Evolutionary conservation across 2,888 invertebrate genomes (phyloP), one percentile per base, ranked within the genome.

Genomic region (Coelopa pilipes): DNA sequence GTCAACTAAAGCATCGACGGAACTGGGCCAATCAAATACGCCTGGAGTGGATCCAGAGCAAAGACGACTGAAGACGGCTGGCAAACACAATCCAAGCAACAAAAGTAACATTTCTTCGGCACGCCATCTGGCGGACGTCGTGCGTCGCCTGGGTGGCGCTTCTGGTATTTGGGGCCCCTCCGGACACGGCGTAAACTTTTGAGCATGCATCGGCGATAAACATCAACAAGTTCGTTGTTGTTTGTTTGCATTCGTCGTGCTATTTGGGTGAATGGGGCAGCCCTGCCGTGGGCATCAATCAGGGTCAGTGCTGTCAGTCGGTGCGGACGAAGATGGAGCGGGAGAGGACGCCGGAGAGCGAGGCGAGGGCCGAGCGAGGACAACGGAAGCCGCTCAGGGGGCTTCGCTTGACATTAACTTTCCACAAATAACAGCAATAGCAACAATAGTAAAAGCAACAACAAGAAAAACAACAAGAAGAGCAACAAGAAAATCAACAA

Each of bases 1-100:
- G 57, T 9, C 12, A n/a, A 17, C n/a, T 17, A 59, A n/a, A 34
- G 34, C 34, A n/a, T 59, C 46, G 17, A 15, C 57, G 12, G 66
- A 77, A 75, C 68, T 76, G 76, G 75, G 76, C 60, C 73, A 77
- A 76, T 70, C 67, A 76, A 77, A 74, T 74, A 75, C 21, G 66
- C 49, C 62, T 63, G 34, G 49, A 12, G 53, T 15, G 13, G 24
- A 46, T 45, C 46, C 59, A 4, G 2, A 34, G 34, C 34, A 34
- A 34, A 34, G 34, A 34, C 34, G 34, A 34, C 34, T 34, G 34
- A 34, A 34, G 7, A 34, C 7, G 2, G 4, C 7, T 34, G 2
- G 7, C 34, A 34, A 7, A 4, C 2, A 34, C 7, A 34, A 34
- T 34, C 7, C 34, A 34, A 7, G 34, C 34, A 7, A 34, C 34